A percentile compares a stretch with the other conserved stretches of the same genome.
Evolutionary conservation across 2,888 invertebrate genomes (phyloP).

Genomic region (Peribatodes rhomboidaria): DNA sequence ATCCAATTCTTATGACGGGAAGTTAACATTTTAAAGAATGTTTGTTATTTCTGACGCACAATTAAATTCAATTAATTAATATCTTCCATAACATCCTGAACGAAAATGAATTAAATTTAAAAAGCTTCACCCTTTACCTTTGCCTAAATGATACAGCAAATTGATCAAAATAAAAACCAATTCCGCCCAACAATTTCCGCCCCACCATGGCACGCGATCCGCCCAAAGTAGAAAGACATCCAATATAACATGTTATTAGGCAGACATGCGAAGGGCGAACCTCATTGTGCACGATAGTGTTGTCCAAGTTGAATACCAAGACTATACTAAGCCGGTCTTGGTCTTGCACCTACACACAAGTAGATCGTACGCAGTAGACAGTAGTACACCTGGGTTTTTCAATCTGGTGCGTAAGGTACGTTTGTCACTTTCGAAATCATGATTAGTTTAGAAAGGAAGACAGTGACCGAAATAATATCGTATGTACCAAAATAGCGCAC

Average conservation of each 20-base stretch:
- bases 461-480: too few species aligned
- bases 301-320: not conserved
- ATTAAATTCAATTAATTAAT: too few species aligned
- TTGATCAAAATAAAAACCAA: conserved; percentile 19
- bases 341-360: not conserved
- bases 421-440: too few species aligned
- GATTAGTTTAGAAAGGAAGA: too few species aligned
- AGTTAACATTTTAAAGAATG: too few species aligned
- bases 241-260: conserved; percentile 35
- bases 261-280: conserved; percentile 16
- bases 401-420: too few species aligned
- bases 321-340: not conserved
- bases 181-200: conserved; percentile 21
- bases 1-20: too few species aligned
- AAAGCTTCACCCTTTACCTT: not conserved
- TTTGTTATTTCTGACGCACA: too few species aligned
- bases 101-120: too few species aligned
- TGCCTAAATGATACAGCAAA: conserved; percentile 2
- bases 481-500: too few species aligned
- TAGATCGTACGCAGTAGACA: not conserved
- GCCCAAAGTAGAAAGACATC: conserved; percentile 32
- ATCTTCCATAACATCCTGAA: too few species aligned
- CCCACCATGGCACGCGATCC: conserved; percentile 26
- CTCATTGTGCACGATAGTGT: conserved; percentile 23
- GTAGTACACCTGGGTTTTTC: not conserved